Base-by-base conservation (phyloP, 2,888 invertebrate species). In the Bombylius discolor region DNA sequence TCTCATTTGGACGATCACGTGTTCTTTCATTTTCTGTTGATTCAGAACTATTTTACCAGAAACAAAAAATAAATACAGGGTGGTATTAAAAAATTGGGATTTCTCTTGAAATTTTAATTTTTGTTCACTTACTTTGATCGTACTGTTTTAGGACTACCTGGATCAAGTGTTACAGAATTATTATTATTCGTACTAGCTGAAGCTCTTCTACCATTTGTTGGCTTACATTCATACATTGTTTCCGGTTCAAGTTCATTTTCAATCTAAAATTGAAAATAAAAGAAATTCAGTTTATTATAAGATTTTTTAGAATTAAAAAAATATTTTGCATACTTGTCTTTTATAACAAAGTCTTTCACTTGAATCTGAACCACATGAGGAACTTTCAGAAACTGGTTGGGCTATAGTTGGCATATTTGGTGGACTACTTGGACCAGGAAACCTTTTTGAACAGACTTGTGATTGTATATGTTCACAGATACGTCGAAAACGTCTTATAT, bases 391-490 rank as follows among this genome's bases (percentile, higher is more conserved):
- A n/a, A 74, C 74, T n/a, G 74, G 74, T 63, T 72, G 73, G 44
- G 74, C 71, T 13, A 74, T 72, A 13, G 69, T 70, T 56, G 72
- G 66, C 46, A 72, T 70, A 51, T 67, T 69, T 49, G 71, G 70
- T 61, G 75, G 75, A 66, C 74, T 75, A 61, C 67, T 73, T 52
- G 72, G 70, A 34, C 73, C 73, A 59, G 73, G 70, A 65, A 73
- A 70, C 72, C 80, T 74, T 74, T 77, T 68, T 66, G 76, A 74
- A 56, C 81, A 81, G 63, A 89, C 87, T 62, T 91, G 90, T 42
- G 87, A 82, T 71, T 97, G 96, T 62, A 97, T 91, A 75, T 96
- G 93, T 71, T 97, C 97, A 76, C 96, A 96, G 63, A 97, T 92
- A 65, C 96, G 82, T 55, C 95, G 82, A 77, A 97, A 97, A 59